Percentiles rank a stretch among this genome's conserved stretches.
These are phyloP conservation scores for Atrichornis clamosus DNA, from an alignment of 2,113 vertebrate species.

Conservation along the genomic window DNA sequence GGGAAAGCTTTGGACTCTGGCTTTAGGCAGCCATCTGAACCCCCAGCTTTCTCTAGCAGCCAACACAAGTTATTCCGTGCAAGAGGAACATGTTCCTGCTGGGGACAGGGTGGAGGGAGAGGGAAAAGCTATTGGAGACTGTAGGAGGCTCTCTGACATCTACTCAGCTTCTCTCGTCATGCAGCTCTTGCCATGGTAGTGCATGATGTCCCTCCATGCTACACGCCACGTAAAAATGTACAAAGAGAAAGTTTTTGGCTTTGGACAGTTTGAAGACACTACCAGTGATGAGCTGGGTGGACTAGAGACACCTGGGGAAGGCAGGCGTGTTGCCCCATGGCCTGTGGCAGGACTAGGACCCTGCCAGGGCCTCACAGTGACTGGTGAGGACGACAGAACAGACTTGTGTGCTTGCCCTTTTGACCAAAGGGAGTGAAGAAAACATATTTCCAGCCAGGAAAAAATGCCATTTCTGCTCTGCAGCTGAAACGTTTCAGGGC, in stretches of 20 bases:
- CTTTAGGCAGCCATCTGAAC: neutral
- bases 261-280: neutral
- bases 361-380: neutral
- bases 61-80: neutral
- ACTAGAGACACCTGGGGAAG: accelerated
- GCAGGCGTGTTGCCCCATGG: accelerated
- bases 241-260: neutral
- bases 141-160: neutral
- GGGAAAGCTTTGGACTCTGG: neutral
- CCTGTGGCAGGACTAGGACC: neutral
- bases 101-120: neutral
- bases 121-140: neutral
- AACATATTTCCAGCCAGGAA: neutral
- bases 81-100: neutral
- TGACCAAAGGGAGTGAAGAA: neutral
- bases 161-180: accelerated
- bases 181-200: neutral
- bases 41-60: neutral
- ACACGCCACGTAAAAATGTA: neutral
- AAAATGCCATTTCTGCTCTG: neutral
- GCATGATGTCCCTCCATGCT: neutral
- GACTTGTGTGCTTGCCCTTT: neutral
- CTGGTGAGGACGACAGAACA: neutral
- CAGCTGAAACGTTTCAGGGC: neutral
- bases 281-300: neutral